phyloP scores from a whole-genome alignment of 53 echinoderm and acorn worm species.

The Patiria pectinifera region DNA sequence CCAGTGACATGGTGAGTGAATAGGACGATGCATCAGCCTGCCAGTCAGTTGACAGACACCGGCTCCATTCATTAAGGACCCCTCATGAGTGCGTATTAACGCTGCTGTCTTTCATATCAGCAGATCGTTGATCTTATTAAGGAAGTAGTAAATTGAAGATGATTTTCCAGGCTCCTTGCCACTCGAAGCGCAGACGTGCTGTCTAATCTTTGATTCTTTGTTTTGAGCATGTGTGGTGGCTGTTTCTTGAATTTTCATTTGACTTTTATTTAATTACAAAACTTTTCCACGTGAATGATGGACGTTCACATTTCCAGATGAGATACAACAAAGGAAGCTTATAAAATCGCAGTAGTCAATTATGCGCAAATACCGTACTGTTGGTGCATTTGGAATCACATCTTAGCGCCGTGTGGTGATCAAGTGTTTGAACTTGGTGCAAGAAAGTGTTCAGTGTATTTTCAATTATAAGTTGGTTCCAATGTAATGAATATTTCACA shows the following conservation, averaged over 20 bases:
- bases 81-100: background rate
- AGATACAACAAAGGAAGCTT: too few relatives aligned
- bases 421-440: too few relatives aligned
- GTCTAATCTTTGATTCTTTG: background rate
- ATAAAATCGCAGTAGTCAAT: too few relatives aligned
- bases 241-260: background rate
- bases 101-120: background rate
- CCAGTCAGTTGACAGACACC: background rate
- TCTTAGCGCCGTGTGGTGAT: too few relatives aligned
- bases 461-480: too few relatives aligned
- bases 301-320: background rate
- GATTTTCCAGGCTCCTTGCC: conserved; percentile 23
- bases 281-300: background rate
- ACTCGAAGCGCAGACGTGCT: conserved; percentile 9
- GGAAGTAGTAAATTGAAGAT: conserved; percentile 29
- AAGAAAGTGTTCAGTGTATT: too few relatives aligned
- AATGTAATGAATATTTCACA: too few relatives aligned
- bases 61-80: background rate
- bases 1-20: background rate
- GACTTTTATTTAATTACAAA: background rate
- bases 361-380: too few relatives aligned
- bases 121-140: background rate
- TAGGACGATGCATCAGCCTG: background rate
- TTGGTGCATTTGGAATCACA: too few relatives aligned
- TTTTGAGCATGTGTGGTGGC: background rate